Evolutionary conservation across 2,113 vertebrate genomes (phyloP).

Genomic region (Sander vitreus): DNA sequence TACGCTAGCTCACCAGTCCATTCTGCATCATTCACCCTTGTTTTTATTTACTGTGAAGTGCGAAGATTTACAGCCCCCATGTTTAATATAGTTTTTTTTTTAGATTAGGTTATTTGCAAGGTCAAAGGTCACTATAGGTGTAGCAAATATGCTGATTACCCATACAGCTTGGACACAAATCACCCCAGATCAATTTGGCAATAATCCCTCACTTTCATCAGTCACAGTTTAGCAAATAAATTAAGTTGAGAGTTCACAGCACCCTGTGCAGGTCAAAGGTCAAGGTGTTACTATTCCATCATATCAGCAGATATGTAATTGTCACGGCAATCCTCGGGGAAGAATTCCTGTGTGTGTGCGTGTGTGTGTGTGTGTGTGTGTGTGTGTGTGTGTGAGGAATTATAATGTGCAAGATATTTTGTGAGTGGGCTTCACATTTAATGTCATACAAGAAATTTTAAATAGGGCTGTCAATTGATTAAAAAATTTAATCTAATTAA

Average conservation of each 20-base stretch:
- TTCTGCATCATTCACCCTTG: too few relatives aligned
- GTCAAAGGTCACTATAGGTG: constrained; percentile 3
- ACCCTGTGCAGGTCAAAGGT: constrained; percentile 18
- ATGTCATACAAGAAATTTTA: background rate
- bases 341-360: background rate
- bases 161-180: constrained; percentile 1
- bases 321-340: background rate
- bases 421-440: too few relatives aligned
- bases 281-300: background rate
- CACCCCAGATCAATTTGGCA: background rate
- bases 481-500: too few relatives aligned
- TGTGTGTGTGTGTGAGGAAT: constrained; percentile 1
- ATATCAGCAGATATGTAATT: constrained; percentile 3
- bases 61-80: background rate
- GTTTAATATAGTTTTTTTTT: background rate
- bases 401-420: background rate
- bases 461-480: too few relatives aligned
- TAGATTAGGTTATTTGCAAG: background rate
- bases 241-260: background rate
- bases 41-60: background rate
- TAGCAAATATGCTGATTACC: background rate
- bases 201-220: background rate
- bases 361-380: constrained; percentile 15
- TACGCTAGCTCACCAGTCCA: too few relatives aligned
- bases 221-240: background rate